Evolutionary conservation across 2,797 vertebrate genomes (phyloP).

Genomic region (Catamblyrhynchus diadema): DNA sequence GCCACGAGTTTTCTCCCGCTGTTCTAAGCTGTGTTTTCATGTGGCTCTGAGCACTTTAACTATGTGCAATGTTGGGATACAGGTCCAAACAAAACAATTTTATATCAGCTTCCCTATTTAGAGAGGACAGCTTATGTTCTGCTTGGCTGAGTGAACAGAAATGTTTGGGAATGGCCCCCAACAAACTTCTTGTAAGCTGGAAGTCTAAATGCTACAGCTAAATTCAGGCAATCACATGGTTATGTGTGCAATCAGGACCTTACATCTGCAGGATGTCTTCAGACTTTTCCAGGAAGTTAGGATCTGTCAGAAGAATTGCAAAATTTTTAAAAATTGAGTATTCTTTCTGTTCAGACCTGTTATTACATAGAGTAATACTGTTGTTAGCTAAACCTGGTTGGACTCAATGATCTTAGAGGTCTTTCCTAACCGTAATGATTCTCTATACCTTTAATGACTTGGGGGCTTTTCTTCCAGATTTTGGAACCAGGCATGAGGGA

Average conservation of each 20-base stretch:
- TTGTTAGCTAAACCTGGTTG: not conserved
- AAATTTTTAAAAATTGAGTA: not conserved
- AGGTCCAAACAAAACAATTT: constrained; percentile 13
- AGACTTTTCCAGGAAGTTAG: not conserved
- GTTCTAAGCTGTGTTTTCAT: not conserved
- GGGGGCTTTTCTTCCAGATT: not conserved
- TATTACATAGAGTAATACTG: not conserved
- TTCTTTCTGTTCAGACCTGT: not conserved
- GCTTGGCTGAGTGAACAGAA: not conserved
- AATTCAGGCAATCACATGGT: not conserved
- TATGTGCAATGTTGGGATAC: not conserved
- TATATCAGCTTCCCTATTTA: not conserved
- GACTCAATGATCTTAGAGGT: not conserved
- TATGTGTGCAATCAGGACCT: not conserved
- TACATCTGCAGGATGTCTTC: not conserved
- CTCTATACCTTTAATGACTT: not conserved
- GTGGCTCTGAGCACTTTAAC: not conserved
- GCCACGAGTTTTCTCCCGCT: constrained; percentile 41
- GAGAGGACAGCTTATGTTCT: not conserved
- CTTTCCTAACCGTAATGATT: not conserved
- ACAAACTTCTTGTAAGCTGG: not conserved
- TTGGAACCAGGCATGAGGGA: not conserved
- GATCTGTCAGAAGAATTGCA: not conserved
- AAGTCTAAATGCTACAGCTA: not conserved
- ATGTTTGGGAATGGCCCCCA: not conserved